Base-by-base conservation (phyloP, 2,113 vertebrate genomes). In the Epinephelus fuscoguttatus region DNA sequence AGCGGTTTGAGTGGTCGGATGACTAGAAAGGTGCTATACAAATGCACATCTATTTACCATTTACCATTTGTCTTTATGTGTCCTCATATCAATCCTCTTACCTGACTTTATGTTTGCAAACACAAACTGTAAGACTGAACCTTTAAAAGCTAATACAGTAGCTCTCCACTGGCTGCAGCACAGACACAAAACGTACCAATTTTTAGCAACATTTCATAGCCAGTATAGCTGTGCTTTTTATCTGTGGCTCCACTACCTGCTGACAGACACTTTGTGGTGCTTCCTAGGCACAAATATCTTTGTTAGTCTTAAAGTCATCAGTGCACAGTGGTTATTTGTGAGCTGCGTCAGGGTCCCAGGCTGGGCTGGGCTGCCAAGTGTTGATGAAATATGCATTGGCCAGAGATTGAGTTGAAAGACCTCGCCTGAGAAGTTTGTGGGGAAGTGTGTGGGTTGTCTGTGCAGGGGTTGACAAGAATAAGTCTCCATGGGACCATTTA, bases 371-470 rank as follows among this genome's bases (percentile, higher is more conserved):
- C 76, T 21, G 70, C 70, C 30, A n/a, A 30, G 17, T 45, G 40
- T 47, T 66, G 49, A 91, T 91, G 63, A 89, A 87, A 87, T 82
- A 92, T 88, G 84, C 77, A 85, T 78, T 23, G 66, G 37, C 23
- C 64, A 25, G 33, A 82, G 86, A 89, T 70, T 84, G 84, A 89
- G 84, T 74, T 60, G 83, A 78, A 55, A 62, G 76, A 84, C 84
- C 82, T 86, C 33, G 69, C 9, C 64, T 72, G 27, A 69, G 11
- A 37, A 60, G n/a, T 33, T 57, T 86, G 80, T 67, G 69, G 25
- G n/a, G 25, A 23, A 0, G 61, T 67, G 69, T 80, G 80, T 66
- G 42, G 42, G 76, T 52, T 40, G 50, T 55, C 45, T 87, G 81
- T 75, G 67, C 62, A 37, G 66, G 21, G 70, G 52, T 40, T 88